phyloP scores from a whole-genome alignment of 2,888 invertebrate species.

The Carabus problematicus region DNA sequence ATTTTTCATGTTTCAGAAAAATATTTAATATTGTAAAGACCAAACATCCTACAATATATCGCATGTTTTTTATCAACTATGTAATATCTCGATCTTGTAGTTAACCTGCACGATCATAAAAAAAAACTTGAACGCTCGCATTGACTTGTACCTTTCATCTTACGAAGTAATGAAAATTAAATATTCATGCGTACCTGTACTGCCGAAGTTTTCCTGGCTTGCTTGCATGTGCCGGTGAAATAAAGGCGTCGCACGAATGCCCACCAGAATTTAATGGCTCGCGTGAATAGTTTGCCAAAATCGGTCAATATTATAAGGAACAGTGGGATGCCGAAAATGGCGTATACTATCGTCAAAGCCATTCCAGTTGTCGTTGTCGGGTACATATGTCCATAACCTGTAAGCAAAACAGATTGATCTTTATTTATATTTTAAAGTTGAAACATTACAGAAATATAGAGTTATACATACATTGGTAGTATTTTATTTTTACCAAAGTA shows the following conservation, averaged over 20 bases:
- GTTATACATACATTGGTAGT: not conserved
- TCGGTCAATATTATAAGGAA: constrained; percentile 94
- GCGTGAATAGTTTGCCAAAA: constrained; percentile 92
- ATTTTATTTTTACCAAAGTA: not conserved
- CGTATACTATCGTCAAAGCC: constrained; percentile 90
- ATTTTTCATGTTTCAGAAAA: too few relatives aligned
- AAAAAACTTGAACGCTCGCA: not conserved
- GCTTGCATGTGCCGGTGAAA: constrained; percentile 84
- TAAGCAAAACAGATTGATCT: constrained; percentile 50
- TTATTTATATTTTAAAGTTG: not conserved
- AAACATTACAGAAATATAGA: not conserved
- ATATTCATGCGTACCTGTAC: constrained; percentile 67
- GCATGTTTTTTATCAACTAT: constrained; percentile 31
- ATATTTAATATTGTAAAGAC: too few relatives aligned
- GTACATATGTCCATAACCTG: constrained; percentile 96
- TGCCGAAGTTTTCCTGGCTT: constrained; percentile 76
- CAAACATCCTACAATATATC: too few relatives aligned
- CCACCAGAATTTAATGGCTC: constrained; percentile 90
- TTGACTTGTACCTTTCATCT: too few relatives aligned
- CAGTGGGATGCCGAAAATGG: constrained; percentile 93
- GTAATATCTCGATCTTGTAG: not conserved
- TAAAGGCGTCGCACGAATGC: constrained; percentile 82
- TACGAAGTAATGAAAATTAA: not conserved
- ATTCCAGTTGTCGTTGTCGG: constrained; percentile 88
- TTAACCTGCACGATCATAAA: not conserved